Evolutionary conservation across 2,888 invertebrate genomes (phyloP).

Genomic region (Plebejus anna): DNA sequence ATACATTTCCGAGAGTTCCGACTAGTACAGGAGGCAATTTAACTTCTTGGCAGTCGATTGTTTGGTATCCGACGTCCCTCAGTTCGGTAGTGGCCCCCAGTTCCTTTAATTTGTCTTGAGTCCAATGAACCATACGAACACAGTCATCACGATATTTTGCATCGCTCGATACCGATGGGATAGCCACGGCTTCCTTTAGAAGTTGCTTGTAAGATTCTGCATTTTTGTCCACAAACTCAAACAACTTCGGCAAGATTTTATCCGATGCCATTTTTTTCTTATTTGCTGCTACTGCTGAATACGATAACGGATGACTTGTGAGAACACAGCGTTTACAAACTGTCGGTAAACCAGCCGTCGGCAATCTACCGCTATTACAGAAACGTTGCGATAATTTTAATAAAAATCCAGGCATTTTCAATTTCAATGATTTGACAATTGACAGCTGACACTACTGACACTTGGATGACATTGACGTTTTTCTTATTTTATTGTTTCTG

Average conservation of each 20-base stretch:
- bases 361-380: conserved; percentile 48
- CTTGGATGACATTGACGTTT: too few species aligned
- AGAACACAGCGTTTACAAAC: conserved; percentile 41
- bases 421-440: conserved; percentile 13
- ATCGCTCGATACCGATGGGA: conserved; percentile 97
- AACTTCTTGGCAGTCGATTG: conserved; percentile 85
- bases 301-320: conserved; percentile 38
- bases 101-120: conserved; percentile 82
- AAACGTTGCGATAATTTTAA: conserved; percentile 49
- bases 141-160: conserved; percentile 89
- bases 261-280: conserved; percentile 58
- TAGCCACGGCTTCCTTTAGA: conserved; percentile 92
- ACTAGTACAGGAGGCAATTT: conserved; percentile 92
- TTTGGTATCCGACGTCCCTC: conserved; percentile 88
- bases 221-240: conserved; percentile 89
- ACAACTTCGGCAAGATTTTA: conserved; percentile 62
- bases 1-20: conserved; percentile 86
- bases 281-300: conserved; percentile 48
- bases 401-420: conserved; percentile 36
- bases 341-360: conserved; percentile 38
- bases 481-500: neutral
- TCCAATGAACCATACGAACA: conserved; percentile 92
- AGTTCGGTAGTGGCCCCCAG: conserved; percentile 86
- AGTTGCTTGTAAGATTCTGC: conserved; percentile 87
- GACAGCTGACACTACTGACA: neutral